phyloP scores from a whole-genome alignment of 2,113 vertebrate species.

The Quiscalus mexicanus region DNA sequence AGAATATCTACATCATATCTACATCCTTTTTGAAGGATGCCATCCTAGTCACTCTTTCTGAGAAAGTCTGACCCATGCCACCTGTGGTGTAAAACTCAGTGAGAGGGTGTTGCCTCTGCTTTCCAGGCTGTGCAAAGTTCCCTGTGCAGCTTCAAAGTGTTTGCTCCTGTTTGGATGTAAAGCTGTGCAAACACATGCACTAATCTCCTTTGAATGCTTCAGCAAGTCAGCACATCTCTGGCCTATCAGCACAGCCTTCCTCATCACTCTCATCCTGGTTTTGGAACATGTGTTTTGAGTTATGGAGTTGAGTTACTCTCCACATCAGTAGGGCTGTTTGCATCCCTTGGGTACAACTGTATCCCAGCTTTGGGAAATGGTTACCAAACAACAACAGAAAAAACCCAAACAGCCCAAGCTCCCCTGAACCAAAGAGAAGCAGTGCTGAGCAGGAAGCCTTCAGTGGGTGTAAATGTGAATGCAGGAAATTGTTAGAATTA shows the following conservation, averaged over 20 bases:
- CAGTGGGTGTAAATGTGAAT: not conserved
- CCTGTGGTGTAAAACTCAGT: rapidly evolving
- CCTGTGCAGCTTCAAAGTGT: rapidly evolving
- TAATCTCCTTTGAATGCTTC: not conserved
- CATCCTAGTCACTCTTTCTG: not conserved
- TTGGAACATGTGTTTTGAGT: not conserved
- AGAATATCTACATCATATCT: not conserved
- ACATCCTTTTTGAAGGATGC: not conserved
- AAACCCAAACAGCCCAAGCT: not conserved
- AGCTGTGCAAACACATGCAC: not conserved
- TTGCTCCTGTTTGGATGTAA: not conserved
- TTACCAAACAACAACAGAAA: not conserved
- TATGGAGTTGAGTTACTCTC: not conserved
- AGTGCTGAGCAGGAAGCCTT: not conserved
- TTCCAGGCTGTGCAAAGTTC: not conserved
- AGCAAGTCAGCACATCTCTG: not conserved
- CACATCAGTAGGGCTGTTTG: not conserved
- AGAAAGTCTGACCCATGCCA: not conserved
- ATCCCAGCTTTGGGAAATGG: not conserved
- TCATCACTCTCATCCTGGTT: not conserved
- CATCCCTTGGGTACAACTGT: not conserved
- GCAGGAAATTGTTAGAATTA: not conserved
- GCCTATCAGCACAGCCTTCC: not conserved
- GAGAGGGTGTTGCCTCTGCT: rapidly evolving
- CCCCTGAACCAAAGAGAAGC: not conserved